phyloP scores from a whole-genome alignment of 2,797 vertebrate species.

The Mus minutoides region DNA sequence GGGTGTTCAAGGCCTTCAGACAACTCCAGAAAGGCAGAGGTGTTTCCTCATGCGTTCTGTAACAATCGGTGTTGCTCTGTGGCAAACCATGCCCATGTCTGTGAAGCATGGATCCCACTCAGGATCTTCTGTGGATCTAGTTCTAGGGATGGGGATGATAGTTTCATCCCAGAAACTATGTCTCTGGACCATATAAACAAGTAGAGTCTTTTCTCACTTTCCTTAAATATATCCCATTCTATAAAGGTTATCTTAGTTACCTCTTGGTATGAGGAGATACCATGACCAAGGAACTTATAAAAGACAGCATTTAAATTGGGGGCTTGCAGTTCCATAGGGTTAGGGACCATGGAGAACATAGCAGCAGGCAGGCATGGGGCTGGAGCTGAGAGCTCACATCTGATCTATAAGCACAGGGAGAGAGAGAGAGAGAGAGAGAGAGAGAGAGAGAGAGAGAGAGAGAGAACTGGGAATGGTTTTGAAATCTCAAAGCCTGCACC shows the following conservation, averaged over 20 bases:
- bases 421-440: no score
- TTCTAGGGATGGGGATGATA: not conserved
- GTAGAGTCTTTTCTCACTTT: no score
- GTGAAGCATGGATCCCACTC: not conserved
- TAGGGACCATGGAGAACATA: not conserved
- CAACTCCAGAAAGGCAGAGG: not conserved
- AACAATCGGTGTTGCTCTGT: not conserved
- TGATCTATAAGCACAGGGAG: not conserved
- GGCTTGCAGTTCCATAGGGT: not conserved
- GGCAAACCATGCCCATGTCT: not conserved
- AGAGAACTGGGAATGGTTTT: not conserved
- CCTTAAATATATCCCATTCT: not conserved
- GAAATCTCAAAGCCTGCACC: not conserved
- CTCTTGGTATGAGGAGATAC: not conserved
- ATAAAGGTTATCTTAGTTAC: not conserved
- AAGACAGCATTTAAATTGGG: not conserved
- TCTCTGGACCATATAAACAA: not conserved
- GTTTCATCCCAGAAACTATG: not conserved
- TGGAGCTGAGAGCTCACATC: not conserved
- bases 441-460: no score
- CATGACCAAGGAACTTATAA: not conserved
- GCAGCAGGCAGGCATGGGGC: not conserved
- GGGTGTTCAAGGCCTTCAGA: not conserved
- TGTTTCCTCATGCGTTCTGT: not conserved
- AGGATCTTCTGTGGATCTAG: not conserved